A percentile compares a stretch with the other conserved stretches of the same genome.
These are phyloP conservation scores for Genyomyrus donnyi DNA, from an alignment of 2,113 vertebrate species.

Conservation along the genomic window DNA sequence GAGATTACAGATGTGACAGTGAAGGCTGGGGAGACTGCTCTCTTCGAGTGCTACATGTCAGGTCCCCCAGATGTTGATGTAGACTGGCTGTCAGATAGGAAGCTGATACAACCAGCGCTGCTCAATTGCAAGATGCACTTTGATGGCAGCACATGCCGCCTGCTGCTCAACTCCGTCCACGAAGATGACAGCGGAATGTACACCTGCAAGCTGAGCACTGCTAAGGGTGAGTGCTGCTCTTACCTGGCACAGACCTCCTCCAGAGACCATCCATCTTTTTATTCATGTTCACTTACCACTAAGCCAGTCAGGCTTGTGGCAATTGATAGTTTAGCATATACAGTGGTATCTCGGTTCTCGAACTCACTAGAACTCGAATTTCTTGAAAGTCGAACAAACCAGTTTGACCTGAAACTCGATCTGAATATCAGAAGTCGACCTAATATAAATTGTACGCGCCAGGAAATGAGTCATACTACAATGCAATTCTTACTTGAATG, in stretches of 20 bases:
- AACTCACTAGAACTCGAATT: too few relatives aligned
- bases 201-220: slow-evolving; percentile 91
- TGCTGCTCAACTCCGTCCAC: slow-evolving; percentile 91
- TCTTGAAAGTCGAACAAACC: too few relatives aligned
- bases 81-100: slow-evolving; percentile 88
- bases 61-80: slow-evolving; percentile 89
- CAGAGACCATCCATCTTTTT: background rate
- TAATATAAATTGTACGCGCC: too few relatives aligned
- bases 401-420: too few relatives aligned
- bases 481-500: too few relatives aligned
- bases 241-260: background rate
- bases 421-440: too few relatives aligned
- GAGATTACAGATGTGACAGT: slow-evolving; percentile 84
- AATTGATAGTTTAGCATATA: background rate
- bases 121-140: slow-evolving; percentile 99
- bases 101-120: slow-evolving; percentile 89
- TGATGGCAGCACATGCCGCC: slow-evolving; percentile 82
- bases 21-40: slow-evolving; percentile 82
- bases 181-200: slow-evolving; percentile 92
- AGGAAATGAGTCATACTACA: too few relatives aligned
- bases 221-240: slow-evolving; percentile 69
- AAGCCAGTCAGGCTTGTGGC: background rate
- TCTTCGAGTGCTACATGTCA: slow-evolving; percentile 87
- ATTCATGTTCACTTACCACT: background rate
- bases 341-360: too few relatives aligned